These are phyloP conservation scores for Coluber constrictor DNA, from an alignment of 2,797 vertebrate species.

Conservation along the genomic window DNA sequence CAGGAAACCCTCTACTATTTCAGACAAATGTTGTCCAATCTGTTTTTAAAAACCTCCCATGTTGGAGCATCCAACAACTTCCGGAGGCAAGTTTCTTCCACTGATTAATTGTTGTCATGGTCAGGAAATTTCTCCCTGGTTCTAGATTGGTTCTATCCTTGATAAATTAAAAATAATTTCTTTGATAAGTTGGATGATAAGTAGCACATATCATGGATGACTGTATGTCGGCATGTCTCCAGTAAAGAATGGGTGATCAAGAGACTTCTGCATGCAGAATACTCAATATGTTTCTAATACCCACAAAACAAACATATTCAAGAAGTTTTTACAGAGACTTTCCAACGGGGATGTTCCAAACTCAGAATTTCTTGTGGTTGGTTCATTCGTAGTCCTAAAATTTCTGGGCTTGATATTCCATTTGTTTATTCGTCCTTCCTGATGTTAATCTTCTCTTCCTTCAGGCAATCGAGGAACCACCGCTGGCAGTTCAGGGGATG, in stretches of 20 bases:
- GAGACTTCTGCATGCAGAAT: not conserved
- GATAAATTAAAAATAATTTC: not conserved
- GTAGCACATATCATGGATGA: not conserved
- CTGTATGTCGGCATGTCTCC: not conserved
- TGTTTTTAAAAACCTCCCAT: not conserved
- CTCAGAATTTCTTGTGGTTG: not conserved
- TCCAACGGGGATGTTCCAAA: not conserved
- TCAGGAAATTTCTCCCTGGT: not conserved
- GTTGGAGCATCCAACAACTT: not conserved
- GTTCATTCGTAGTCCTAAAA: not conserved
- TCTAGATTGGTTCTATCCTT: not conserved
- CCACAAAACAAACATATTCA: not conserved
- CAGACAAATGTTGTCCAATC: not conserved
- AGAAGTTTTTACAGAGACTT: not conserved
- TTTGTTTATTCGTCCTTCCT: not conserved
- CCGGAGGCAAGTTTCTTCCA: not conserved
- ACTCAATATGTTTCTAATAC: not conserved
- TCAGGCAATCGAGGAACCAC: slow-evolving; percentile 87
- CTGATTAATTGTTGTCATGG: not conserved
- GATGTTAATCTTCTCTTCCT: slow-evolving; percentile 1
- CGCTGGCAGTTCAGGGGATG: slow-evolving; percentile 93
- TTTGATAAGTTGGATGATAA: not conserved
- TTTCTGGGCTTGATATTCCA: not conserved
- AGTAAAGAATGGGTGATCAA: not conserved
- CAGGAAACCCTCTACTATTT: not conserved